Conservation (phyloP, 2,113 vertebrate species). For the Brachypteracias leptosomus region DNA sequence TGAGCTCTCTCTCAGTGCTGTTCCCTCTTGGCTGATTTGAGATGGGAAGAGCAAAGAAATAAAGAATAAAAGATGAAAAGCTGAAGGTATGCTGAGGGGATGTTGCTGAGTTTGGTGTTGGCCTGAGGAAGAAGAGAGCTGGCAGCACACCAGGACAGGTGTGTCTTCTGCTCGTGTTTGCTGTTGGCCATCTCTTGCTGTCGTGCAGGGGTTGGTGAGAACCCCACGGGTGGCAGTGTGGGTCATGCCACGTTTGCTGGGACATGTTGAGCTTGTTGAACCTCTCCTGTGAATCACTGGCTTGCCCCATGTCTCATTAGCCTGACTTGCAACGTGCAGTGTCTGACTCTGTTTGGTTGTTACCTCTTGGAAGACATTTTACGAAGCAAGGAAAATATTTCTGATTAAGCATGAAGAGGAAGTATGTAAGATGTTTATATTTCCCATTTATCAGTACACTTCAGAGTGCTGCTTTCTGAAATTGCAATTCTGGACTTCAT, state of each 20-base stretch:
- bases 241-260: neutral
- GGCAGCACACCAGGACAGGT: neutral
- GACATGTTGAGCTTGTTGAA: neutral
- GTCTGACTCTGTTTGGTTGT: neutral
- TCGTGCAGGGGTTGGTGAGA: neutral
- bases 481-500: slow-evolving; percentile 34
- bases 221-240: neutral
- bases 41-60: no score
- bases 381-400: neutral
- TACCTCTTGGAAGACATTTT: neutral
- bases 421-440: neutral
- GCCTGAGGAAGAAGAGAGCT: no score
- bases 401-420: neutral
- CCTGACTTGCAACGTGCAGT: neutral
- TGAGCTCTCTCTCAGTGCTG: no score
- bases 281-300: neutral
- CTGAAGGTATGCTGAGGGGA: no score
- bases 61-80: no score
- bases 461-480: slow-evolving; percentile 34
- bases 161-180: neutral
- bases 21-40: no score
- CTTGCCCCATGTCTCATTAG: neutral
- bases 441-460: slow-evolving; percentile 14
- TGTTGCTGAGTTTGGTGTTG: no score
- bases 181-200: neutral